Conservation (phyloP, 2,797 vertebrate species). For the Poecilia picta region DNA sequence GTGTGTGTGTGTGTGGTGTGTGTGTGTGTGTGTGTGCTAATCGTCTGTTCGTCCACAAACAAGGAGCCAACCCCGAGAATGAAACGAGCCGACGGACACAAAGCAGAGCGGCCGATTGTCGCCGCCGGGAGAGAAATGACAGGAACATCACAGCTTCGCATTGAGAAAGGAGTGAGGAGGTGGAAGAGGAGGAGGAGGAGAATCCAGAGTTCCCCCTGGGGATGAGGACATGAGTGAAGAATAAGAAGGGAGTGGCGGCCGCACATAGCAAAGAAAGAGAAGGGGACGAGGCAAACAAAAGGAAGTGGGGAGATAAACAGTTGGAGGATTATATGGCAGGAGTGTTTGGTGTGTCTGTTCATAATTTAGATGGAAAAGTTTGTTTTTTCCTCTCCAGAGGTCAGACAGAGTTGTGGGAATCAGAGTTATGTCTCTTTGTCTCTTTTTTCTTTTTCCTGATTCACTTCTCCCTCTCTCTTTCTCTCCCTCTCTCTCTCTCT, state of each 20-base stretch:
- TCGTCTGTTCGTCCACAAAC: slow-evolving; percentile 56
- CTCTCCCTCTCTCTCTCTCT: neutral
- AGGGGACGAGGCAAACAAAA: slow-evolving; percentile 32
- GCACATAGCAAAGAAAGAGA: slow-evolving; percentile 46
- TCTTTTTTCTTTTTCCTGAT: neutral
- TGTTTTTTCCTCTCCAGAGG: slow-evolving; percentile 38
- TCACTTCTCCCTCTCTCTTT: neutral
- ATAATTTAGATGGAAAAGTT: slow-evolving; percentile 47
- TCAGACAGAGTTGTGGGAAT: slow-evolving; percentile 48
- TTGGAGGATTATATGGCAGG: slow-evolving; percentile 39
- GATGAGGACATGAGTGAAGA: slow-evolving; percentile 47
- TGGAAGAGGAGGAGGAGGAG: slow-evolving; percentile 27
- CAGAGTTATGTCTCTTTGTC: slow-evolving; percentile 37
- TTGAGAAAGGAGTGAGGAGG: slow-evolving; percentile 45
- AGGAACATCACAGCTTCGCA: slow-evolving; percentile 63
- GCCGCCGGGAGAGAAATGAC: slow-evolving; percentile 64
- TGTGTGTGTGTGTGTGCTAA: slow-evolving; percentile 27
- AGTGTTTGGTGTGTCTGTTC: slow-evolving; percentile 21
- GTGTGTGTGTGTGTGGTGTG: slow-evolving; percentile 35
- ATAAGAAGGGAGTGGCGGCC: slow-evolving; percentile 67
- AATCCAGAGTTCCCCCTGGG: slow-evolving; percentile 66
- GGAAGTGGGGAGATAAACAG: slow-evolving; percentile 43
- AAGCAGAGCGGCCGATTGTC: slow-evolving; percentile 51
- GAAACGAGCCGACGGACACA: slow-evolving; percentile 63
- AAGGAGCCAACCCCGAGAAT: slow-evolving; percentile 48